phyloP scores from a whole-genome alignment of 2,888 invertebrate genomes.

The Ennomos erosarius region DNA sequence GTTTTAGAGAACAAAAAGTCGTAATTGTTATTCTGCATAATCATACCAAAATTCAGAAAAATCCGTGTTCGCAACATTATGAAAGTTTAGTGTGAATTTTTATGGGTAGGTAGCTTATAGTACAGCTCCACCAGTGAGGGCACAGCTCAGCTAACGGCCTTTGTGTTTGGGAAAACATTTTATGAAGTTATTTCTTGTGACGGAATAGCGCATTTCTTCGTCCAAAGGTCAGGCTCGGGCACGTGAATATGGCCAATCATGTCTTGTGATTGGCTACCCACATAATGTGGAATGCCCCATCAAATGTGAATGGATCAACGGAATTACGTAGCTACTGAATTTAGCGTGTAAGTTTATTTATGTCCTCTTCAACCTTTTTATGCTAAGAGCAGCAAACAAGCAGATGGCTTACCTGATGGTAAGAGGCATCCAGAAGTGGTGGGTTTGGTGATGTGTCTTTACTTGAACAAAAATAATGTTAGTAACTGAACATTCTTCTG shows the following conservation, averaged over 20 bases:
- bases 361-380: neutral
- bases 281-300: conserved; percentile 25
- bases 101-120: conserved; percentile 34
- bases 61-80: neutral
- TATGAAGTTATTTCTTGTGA: conserved; percentile 36
- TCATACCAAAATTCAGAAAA: too few relatives aligned
- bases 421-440: too few relatives aligned
- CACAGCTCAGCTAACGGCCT: conserved; percentile 29
- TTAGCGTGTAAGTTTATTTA: conserved; percentile 18
- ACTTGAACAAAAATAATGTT: too few relatives aligned
- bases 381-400: too few relatives aligned
- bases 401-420: too few relatives aligned
- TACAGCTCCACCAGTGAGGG: conserved; percentile 9
- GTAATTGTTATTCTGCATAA: too few relatives aligned
- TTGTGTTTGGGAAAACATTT: conserved; percentile 43
- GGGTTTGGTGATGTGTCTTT: too few relatives aligned
- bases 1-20: too few relatives aligned
- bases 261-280: conserved; percentile 35
- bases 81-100: conserved; percentile 1
- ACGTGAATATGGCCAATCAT: conserved; percentile 50
- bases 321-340: conserved; percentile 13
- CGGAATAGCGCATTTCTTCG: conserved; percentile 28
- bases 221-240: conserved; percentile 18
- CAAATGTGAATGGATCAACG: conserved; percentile 24
- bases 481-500: too few relatives aligned